Evolutionary conservation across 2,888 invertebrate genomes (phyloP).

Genomic region (Ochropacha duplaris): DNA sequence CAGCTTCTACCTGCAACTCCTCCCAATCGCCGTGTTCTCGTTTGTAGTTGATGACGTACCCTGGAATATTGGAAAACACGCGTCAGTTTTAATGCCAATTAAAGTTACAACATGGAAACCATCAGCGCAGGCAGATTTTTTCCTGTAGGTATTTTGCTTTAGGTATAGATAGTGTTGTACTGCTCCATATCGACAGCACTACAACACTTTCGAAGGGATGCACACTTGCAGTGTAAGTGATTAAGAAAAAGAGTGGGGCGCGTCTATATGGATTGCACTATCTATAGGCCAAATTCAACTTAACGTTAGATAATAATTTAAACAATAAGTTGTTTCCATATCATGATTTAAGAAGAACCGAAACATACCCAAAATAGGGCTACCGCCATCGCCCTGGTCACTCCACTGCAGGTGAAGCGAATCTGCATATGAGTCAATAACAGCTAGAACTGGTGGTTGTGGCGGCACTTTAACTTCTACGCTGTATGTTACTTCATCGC

Average conservation of each 20-base stretch:
- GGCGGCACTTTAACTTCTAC: constrained; percentile 92
- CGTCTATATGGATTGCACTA: too few species aligned
- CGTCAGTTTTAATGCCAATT: background rate
- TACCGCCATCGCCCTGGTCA: constrained; percentile 91
- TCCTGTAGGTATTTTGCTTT: too few species aligned
- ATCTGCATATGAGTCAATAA: constrained; percentile 92
- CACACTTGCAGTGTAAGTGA: too few species aligned
- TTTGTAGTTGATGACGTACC: constrained; percentile 95
- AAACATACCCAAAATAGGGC: constrained; percentile 85
- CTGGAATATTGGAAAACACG: constrained; percentile 53
- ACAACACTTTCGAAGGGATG: too few species aligned
- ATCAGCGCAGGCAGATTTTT: too few species aligned
- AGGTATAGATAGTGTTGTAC: too few species aligned
- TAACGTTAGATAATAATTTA: background rate
- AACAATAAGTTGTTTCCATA: background rate
- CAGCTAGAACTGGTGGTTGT: constrained; percentile 91
- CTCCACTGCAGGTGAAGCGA: constrained; percentile 92
- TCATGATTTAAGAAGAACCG: too few species aligned
- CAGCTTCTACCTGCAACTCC: constrained; percentile 92
- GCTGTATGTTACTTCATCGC: constrained; percentile 91
- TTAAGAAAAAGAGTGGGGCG: too few species aligned
- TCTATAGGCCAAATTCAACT: background rate
- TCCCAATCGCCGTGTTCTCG: constrained; percentile 96
- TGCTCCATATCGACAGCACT: too few species aligned
- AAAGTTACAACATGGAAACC: background rate